These are phyloP conservation scores for Formica aserva DNA, from an alignment of 2,888 invertebrate species.

Conservation along the genomic window DNA sequence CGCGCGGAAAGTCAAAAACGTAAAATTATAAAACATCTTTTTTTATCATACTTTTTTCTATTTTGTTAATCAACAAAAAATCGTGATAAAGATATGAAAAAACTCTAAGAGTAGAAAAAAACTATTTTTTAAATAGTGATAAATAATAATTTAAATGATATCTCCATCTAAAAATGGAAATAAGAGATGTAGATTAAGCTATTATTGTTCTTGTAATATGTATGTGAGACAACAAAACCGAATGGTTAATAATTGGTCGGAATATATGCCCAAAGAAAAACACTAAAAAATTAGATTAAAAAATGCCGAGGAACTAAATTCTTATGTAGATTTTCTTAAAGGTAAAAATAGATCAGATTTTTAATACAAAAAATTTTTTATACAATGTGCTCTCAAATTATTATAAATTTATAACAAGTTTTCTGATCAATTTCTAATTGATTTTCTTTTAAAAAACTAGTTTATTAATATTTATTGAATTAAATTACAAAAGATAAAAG, in stretches of 20 bases:
- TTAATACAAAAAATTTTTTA: background rate
- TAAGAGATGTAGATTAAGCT: background rate
- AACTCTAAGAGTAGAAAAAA: background rate
- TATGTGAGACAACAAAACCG: background rate
- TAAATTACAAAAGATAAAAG: background rate
- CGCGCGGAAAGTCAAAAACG: background rate
- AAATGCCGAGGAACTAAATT: background rate
- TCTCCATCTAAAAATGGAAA: background rate
- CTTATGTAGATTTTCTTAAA: background rate
- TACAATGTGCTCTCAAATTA: background rate
- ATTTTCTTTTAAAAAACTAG: background rate
- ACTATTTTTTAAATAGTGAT: background rate
- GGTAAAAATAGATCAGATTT: background rate
- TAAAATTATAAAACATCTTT: constrained; percentile 6
- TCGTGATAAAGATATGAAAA: background rate
- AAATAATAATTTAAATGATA: background rate
- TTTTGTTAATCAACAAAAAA: background rate
- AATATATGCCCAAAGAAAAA: background rate
- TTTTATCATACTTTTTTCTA: background rate
- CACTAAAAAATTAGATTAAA: background rate
- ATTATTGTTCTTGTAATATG: background rate
- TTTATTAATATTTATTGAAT: background rate
- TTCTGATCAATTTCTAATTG: background rate
- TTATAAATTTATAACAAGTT: background rate
- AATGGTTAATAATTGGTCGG: background rate